phyloP scores from a whole-genome alignment of 2,113 vertebrate species.

The Fulmarus glacialis region DNA sequence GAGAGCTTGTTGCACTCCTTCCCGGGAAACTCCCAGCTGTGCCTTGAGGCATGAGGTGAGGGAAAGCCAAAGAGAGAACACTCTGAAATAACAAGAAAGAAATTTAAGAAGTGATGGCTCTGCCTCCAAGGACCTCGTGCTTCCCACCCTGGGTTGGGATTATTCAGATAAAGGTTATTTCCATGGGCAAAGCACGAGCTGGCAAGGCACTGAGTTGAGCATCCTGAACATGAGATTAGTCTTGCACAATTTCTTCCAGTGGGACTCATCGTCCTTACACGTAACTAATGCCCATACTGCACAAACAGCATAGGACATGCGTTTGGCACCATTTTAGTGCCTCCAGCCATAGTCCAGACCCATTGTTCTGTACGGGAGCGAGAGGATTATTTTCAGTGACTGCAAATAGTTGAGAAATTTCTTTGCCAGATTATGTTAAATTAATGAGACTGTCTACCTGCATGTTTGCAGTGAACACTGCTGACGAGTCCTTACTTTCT shows the following conservation, averaged over 20 bases:
- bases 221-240: background rate
- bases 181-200: background rate
- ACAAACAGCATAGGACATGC: background rate
- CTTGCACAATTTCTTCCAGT: background rate
- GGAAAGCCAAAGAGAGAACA: background rate
- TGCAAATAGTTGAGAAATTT: background rate
- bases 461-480: fast-evolving
- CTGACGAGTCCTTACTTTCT: background rate
- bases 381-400: background rate
- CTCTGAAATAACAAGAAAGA: background rate
- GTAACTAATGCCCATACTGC: background rate
- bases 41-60: background rate
- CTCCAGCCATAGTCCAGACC: background rate
- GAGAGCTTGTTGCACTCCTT: background rate
- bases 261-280: background rate
- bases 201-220: background rate
- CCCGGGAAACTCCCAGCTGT: background rate
- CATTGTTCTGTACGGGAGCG: background rate
- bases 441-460: background rate
- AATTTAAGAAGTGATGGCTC: background rate
- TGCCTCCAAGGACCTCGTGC: background rate
- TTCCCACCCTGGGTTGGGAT: background rate
- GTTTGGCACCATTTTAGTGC: background rate
- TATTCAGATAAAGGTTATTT: background rate
- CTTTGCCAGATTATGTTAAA: background rate